Evolutionary conservation across 2,113 vertebrate genomes (phyloP).

Genomic region (Megaceryle maxima): DNA sequence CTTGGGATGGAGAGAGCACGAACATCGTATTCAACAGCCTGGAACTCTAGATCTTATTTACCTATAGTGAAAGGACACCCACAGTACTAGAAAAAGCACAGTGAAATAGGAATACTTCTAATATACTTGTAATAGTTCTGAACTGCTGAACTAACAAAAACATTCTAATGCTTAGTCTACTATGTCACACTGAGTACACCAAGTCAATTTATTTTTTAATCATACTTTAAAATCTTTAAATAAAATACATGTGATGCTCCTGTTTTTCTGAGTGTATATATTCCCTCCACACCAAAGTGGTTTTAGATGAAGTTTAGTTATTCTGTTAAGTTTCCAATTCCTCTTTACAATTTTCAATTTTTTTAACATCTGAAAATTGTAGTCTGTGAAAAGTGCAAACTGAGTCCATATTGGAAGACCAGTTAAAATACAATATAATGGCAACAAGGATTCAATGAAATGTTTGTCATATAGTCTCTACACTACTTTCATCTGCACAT

Average conservation of each 20-base stretch:
- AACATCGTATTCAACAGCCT: background rate
- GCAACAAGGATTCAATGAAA: background rate
- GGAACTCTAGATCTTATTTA: background rate
- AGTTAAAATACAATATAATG: background rate
- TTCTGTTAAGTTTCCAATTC: background rate
- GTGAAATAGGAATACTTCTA: background rate
- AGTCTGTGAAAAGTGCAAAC: background rate
- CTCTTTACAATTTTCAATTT: background rate
- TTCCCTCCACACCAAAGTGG: background rate
- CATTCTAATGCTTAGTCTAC: background rate
- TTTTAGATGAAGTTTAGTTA: background rate
- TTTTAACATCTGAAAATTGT: background rate
- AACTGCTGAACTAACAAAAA: background rate
- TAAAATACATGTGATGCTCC: fast-evolving
- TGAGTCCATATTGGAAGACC: background rate
- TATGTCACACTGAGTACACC: background rate
- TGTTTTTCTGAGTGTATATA: background rate
- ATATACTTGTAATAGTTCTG: background rate
- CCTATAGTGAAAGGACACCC: background rate
- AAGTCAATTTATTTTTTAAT: background rate
- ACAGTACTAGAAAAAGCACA: background rate
- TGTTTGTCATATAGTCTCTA: background rate
- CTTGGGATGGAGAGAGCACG: background rate
- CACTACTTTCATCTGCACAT: background rate
- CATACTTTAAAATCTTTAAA: background rate